phyloP scores from a whole-genome alignment of 2,888 invertebrate genomes.

The Synanthedon formicaeformis region DNA sequence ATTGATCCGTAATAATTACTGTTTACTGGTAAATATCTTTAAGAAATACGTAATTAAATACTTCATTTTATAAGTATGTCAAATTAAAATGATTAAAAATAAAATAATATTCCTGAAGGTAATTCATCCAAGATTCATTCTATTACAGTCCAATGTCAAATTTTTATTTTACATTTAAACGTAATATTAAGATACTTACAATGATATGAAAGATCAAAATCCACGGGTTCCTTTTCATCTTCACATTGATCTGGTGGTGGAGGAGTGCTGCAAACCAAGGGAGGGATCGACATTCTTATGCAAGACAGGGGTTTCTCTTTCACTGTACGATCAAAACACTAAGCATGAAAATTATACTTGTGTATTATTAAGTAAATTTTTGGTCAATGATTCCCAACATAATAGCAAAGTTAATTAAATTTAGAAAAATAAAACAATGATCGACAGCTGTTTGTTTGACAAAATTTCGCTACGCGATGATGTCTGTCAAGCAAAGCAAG shows the following conservation, averaged over 20 bases:
- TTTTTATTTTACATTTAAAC: too few species aligned
- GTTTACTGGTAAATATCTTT: too few species aligned
- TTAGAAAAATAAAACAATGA: not conserved
- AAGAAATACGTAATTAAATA: too few species aligned
- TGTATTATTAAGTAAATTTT: not conserved
- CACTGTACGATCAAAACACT: not conserved
- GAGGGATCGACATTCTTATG: slow-evolving; percentile 73
- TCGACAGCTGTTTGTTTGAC: slow-evolving; percentile 61
- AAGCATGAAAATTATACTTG: slow-evolving; percentile 1
- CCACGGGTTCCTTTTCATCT: slow-evolving; percentile 71
- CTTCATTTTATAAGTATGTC: too few species aligned
- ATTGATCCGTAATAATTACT: too few species aligned
- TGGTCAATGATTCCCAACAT: not conserved
- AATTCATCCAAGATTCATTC: too few species aligned
- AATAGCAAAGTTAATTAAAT: not conserved
- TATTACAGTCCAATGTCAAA: too few species aligned
- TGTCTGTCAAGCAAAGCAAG: slow-evolving; percentile 4
- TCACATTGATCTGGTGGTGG: slow-evolving; percentile 76
- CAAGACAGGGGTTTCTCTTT: slow-evolving; percentile 3
- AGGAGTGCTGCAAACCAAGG: slow-evolving; percentile 75
- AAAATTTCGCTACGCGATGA: slow-evolving; percentile 29
- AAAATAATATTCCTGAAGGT: too few species aligned
- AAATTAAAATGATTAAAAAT: too few species aligned
- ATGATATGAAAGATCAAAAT: slow-evolving; percentile 55
- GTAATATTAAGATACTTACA: slow-evolving; percentile 30